A percentile compares a stretch with the other conserved stretches of the same genome.
Conservation (phyloP, 2,797 vertebrate genomes). For the Borostomias antarcticus region DNA sequence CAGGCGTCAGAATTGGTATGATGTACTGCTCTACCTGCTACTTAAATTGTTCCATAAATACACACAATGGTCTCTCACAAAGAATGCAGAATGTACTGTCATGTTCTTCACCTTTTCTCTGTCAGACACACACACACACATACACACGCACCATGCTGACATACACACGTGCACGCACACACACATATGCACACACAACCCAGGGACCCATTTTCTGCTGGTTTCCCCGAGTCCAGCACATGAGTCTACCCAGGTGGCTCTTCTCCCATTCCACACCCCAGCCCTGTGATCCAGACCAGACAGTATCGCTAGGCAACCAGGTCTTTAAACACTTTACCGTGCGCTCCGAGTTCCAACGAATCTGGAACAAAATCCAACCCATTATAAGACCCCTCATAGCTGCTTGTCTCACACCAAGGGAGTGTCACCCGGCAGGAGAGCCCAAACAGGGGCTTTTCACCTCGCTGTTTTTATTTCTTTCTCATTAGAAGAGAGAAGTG, state of each 20-base stretch:
- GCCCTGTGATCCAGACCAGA: constrained; percentile 62
- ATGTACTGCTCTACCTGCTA: not conserved
- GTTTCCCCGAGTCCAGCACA: constrained; percentile 32
- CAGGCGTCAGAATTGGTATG: not conserved
- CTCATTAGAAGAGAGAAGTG: constrained; percentile 35
- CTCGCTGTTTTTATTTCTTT: constrained; percentile 6
- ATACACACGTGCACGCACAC: constrained; percentile 1
- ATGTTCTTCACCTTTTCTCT: not conserved
- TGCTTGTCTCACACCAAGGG: constrained; percentile 38
- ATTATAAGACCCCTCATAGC: constrained; percentile 54
- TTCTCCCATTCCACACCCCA: constrained; percentile 61
- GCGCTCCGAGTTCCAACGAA: constrained; percentile 42
- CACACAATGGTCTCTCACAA: not conserved
- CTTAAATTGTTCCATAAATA: not conserved
- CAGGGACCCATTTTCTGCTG: not conserved
- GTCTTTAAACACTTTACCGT: constrained; percentile 55
- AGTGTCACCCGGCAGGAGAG: constrained; percentile 48
- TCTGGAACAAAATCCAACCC: constrained; percentile 46
- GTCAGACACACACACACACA: not conserved
- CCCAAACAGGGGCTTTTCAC: constrained; percentile 24
- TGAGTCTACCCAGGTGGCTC: constrained; percentile 70
- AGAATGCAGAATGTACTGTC: not conserved
- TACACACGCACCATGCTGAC: not conserved
- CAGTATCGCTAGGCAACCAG: constrained; percentile 41
- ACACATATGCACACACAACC: constrained; percentile 2